Conservation (phyloP, 30 jellyfish, hydroid and myxozoan species). For the Nemopilema nomurai region DNA sequence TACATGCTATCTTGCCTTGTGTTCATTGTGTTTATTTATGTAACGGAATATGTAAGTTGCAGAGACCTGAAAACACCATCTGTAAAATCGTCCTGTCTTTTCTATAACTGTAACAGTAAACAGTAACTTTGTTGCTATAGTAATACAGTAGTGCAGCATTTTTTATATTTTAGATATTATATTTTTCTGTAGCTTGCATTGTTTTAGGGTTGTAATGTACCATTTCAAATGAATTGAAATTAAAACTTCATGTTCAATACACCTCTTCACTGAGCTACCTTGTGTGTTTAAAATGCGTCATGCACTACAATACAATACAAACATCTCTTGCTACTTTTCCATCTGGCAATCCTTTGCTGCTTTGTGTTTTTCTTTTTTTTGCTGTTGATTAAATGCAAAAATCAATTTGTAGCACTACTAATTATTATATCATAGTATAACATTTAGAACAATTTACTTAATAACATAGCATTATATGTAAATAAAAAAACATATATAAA, state of each 20-base stretch:
- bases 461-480: background rate
- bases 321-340: background rate
- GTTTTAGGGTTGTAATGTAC: background rate
- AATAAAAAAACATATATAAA: background rate
- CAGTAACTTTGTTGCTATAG: background rate
- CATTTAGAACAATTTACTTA: background rate
- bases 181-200: background rate
- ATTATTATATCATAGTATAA: background rate
- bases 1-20: background rate
- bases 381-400: background rate
- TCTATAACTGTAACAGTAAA: background rate
- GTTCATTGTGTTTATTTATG: background rate
- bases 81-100: background rate
- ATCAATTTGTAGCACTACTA: background rate
- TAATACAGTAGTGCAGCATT: background rate
- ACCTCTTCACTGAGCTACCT: background rate
- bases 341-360: background rate
- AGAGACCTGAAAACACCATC: background rate
- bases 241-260: background rate
- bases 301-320: background rate
- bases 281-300: background rate
- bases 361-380: background rate
- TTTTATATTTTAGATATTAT: background rate
- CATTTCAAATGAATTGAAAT: background rate
- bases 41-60: background rate